A percentile compares a stretch with the other conserved stretches of the same genome.
phyloP scores from a whole-genome alignment of 2,113 vertebrate genomes.

The Triplophysa dalaica region DNA sequence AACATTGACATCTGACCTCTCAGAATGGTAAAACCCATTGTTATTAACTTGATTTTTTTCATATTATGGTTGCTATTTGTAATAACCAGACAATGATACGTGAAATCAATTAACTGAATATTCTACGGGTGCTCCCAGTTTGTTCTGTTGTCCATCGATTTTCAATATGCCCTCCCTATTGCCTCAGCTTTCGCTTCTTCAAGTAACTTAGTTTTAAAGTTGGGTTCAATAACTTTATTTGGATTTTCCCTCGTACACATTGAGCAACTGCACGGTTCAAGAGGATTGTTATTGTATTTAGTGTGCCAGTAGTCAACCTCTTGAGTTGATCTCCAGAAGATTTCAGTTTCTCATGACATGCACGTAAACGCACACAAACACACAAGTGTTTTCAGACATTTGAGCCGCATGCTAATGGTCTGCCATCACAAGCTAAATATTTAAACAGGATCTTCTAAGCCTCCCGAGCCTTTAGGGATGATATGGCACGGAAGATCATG shows the following conservation, averaged over 20 bases:
- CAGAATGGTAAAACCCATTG: too few relatives aligned
- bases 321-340: not conserved
- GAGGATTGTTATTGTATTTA: not conserved
- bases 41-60: too few relatives aligned
- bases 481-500: not conserved
- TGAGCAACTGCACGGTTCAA: not conserved
- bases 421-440: constrained; percentile 29
- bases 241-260: not conserved
- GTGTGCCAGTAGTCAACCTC: not conserved
- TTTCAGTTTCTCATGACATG: not conserved
- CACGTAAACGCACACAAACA: constrained; percentile 17
- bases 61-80: too few relatives aligned
- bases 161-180: not conserved
- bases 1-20: too few relatives aligned
- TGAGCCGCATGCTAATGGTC: constrained; percentile 33
- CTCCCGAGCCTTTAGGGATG: not conserved
- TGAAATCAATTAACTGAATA: too few relatives aligned
- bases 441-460: constrained; percentile 23
- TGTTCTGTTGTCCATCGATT: not conserved
- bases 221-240: constrained; percentile 18
- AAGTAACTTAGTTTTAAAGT: not conserved
- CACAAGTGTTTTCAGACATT: constrained; percentile 15
- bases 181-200: too few relatives aligned
- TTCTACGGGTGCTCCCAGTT: too few relatives aligned
- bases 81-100: too few relatives aligned